Base-by-base conservation (phyloP, 1,140 invertebrate genomes). In the Drosophila sturtevanti region DNA sequence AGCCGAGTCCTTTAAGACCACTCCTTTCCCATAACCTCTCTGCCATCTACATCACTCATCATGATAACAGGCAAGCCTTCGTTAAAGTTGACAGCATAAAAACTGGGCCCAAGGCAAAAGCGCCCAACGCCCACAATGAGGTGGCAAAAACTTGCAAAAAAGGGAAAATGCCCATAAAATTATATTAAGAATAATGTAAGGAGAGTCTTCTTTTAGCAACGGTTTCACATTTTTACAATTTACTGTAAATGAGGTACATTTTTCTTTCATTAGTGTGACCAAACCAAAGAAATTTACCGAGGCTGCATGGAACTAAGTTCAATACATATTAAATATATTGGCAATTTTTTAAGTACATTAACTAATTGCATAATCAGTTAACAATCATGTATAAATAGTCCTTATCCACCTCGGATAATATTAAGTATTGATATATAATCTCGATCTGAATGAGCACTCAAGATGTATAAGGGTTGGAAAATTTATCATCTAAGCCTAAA, bases 21-120 rank as follows among this genome's bases (percentile, higher is more conserved):
- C 16, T 10, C 41, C 41, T 48, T 4, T 48, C 7, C 18, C 41
- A 48, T 0, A 60, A 37, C 14, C 21, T 34, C 10, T 14, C 65
- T 41, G 16, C 11, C 65, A 41, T 38, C 35, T 21, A 16, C 35
- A 38, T n/a, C 21, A 44, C 37, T 48, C 16, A 48, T 48, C 41
- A 48, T 48, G 41, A 48, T 44, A 44, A n/a, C 27, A 64, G 63
- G 41, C 52, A 44, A 59, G 27, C 41, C 41, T 68, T 77, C 75
- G 70, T 70, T 66, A 66, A 66, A 48, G 65, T 44, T 61, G 63
- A 66, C 66, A 68, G 52, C 22, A 34, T 52, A 12, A 63, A 62
- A 58, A 52, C 48, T 60, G 31, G 16, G 21, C 51, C 21, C 31
- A 12, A 24, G 59, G 18, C 22, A 54, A 21, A 18, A n/a, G 14